phyloP scores from a whole-genome alignment of 2,888 invertebrate species.

The Coelopa pilipes region DNA sequence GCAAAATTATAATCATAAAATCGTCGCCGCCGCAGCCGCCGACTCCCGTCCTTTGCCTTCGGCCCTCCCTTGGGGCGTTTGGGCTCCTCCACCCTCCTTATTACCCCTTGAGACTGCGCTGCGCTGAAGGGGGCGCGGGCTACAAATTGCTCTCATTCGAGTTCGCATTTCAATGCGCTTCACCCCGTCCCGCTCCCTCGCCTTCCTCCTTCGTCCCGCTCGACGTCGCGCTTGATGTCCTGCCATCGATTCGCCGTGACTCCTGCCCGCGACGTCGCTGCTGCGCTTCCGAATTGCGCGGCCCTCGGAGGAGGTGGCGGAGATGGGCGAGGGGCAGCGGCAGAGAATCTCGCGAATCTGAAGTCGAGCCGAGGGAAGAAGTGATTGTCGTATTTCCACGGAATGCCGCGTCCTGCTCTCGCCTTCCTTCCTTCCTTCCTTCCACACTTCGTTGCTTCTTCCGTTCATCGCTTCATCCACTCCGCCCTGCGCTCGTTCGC shows the following conservation, averaged over 20 bases:
- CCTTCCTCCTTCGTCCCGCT: no score
- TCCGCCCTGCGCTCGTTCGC: conserved; percentile 31
- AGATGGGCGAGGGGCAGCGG: no score
- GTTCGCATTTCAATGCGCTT: conserved; percentile 58
- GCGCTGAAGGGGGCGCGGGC: conserved; percentile 32
- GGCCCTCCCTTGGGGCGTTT: not conserved
- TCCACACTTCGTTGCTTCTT: not conserved
- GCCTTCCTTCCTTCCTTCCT: not conserved
- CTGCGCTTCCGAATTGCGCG: no score
- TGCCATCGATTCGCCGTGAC: no score
- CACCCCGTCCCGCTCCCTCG: no score
- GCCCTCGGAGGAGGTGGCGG: no score
- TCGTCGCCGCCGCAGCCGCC: not conserved
- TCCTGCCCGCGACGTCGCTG: no score
- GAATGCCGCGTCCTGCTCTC: not conserved
- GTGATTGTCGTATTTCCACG: no score
- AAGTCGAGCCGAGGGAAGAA: no score
- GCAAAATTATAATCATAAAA: conserved; percentile 27
- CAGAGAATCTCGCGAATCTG: no score
- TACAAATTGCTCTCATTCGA: conserved; percentile 60
- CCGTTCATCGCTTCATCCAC: not conserved
- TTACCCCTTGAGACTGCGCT: not conserved
- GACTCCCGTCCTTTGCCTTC: no score
- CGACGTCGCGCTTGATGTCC: no score
- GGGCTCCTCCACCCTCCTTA: not conserved